Evolutionary conservation across 2,888 invertebrate genomes (phyloP).

Genomic region (Sepioteuthis lessoniana): DNA sequence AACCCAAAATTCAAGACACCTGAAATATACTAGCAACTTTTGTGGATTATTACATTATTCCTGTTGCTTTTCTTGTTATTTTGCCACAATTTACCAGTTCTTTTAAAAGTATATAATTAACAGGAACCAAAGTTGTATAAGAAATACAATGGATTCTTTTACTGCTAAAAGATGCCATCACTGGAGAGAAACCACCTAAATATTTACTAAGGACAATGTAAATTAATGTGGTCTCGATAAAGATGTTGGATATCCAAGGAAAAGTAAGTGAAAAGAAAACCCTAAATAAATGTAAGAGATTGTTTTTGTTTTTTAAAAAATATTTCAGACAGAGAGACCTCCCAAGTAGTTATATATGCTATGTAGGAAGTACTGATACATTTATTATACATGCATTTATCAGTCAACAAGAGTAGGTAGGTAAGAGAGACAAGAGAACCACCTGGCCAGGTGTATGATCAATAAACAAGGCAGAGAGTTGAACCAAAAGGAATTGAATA

Average conservation of each 20-base stretch:
- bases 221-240: neutral
- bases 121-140: conserved; percentile 7
- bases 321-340: too few species aligned
- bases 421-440: neutral
- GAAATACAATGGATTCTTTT: conserved; percentile 33
- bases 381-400: neutral
- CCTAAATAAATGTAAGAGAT: neutral
- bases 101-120: neutral
- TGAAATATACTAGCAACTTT: neutral
- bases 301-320: too few species aligned
- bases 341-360: neutral
- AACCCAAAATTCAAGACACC: neutral
- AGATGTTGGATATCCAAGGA: neutral
- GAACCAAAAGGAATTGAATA: neutral
- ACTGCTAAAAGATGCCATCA: neutral
- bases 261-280: neutral
- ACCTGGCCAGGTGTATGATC: neutral
- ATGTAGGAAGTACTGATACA: neutral
- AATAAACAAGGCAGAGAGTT: neutral
- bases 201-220: neutral
- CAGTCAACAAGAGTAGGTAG: neutral
- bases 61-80: neutral
- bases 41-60: neutral
- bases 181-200: neutral
- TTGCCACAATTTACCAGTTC: neutral